phyloP scores from a whole-genome alignment of 2,113 vertebrate species.

The Corythornis cristatus region DNA sequence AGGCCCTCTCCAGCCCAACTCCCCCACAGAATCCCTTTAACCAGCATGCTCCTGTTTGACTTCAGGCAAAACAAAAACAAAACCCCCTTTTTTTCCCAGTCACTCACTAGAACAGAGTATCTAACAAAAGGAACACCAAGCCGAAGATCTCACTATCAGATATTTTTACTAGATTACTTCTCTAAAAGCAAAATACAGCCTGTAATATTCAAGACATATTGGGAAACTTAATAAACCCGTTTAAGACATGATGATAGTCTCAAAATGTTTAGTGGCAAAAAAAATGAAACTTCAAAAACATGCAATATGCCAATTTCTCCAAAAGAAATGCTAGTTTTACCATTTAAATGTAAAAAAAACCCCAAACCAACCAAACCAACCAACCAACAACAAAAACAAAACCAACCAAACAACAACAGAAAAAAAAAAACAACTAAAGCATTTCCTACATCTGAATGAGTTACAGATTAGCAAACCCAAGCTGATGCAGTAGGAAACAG shows the following conservation, averaged over 20 bases:
- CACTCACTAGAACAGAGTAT: constrained; percentile 38
- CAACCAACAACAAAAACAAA: no score
- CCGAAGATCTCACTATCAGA: background rate
- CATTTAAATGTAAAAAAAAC: background rate
- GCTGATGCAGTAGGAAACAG: background rate
- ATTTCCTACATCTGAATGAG: background rate
- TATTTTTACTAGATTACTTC: constrained; percentile 13
- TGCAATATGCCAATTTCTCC: background rate
- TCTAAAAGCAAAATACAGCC: constrained; percentile 25
- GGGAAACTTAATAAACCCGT: background rate
- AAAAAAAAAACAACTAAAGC: background rate
- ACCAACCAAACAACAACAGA: no score
- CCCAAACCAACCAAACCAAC: no score
- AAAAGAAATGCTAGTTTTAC: background rate
- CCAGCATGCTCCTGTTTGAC: constrained; percentile 72
- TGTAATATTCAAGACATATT: background rate
- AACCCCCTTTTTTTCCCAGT: constrained; percentile 40
- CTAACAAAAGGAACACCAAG: constrained; percentile 52
- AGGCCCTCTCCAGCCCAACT: constrained; percentile 58
- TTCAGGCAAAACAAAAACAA: constrained; percentile 65
- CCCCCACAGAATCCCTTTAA: constrained; percentile 70
- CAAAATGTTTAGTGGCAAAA: background rate
- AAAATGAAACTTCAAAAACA: background rate
- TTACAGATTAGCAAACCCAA: fast-evolving
- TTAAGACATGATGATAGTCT: background rate